phyloP scores from a whole-genome alignment of 37 sponge, comb jelly and placozoan genomes.

The Aplysina aerophoba region DNA sequence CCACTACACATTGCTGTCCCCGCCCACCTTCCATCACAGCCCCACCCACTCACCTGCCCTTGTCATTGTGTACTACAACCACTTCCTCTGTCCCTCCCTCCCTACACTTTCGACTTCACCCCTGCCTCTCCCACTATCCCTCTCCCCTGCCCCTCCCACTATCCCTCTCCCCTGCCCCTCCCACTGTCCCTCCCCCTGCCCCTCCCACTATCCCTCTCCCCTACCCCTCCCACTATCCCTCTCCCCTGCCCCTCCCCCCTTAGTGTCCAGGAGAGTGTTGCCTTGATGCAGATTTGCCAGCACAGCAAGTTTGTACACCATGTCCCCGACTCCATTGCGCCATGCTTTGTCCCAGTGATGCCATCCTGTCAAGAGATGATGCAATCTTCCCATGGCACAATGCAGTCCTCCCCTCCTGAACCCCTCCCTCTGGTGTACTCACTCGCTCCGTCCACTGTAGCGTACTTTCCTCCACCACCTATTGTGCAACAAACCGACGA shows the following conservation, averaged over 20 bases:
- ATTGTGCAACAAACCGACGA: conserved; percentile 28
- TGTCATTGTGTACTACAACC: no score
- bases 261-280: conserved; percentile 16
- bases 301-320: conserved; percentile 41
- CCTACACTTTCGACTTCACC: no score
- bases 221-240: not conserved
- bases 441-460: conserved; percentile 30
- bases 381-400: no score
- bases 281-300: conserved; percentile 20
- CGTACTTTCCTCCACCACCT: conserved; percentile 9
- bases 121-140: not conserved
- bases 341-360: conserved; percentile 18
- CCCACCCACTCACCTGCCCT: no score
- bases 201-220: no score
- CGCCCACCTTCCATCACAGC: no score
- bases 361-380: no score
- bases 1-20: no score
- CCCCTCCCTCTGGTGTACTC: conserved; percentile 25
- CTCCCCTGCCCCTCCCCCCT: no score
- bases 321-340: conserved; percentile 22
- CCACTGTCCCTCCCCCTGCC: conserved; percentile 16
- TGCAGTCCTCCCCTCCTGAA: not conserved
- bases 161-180: no score
- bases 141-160: not conserved
- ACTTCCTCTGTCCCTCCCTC: not conserved